Conservation (phyloP, 2,888 invertebrate species). For the Catocala fraxini region DNA sequence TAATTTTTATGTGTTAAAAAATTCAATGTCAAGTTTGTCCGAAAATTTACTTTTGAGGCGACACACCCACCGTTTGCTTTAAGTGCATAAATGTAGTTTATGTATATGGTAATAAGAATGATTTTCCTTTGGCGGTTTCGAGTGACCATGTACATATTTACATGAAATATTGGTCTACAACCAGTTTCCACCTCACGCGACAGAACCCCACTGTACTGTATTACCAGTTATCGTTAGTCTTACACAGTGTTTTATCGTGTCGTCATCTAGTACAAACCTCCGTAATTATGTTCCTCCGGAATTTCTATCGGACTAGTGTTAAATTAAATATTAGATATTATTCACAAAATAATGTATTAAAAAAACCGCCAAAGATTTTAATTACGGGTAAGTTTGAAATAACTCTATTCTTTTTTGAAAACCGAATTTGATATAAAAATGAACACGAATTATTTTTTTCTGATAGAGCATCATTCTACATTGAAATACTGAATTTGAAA, state of each 20-base stretch:
- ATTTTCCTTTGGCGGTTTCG: slow-evolving; percentile 40
- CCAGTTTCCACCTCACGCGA: slow-evolving; percentile 69
- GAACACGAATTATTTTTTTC: too few species aligned
- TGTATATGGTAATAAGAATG: slow-evolving; percentile 48
- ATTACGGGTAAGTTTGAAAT: slow-evolving; percentile 84
- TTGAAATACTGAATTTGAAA: neutral
- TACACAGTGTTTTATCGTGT: slow-evolving; percentile 70
- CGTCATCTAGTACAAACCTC: slow-evolving; percentile 32
- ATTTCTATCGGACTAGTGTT: slow-evolving; percentile 61
- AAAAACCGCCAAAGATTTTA: slow-evolving; percentile 84
- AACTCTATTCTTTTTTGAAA: too few species aligned
- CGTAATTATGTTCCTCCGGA: slow-evolving; percentile 68
- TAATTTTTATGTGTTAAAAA: slow-evolving; percentile 24
- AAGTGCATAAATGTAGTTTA: slow-evolving; percentile 30
- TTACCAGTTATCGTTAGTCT: slow-evolving; percentile 68
- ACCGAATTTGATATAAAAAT: neutral
- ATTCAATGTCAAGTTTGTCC: slow-evolving; percentile 44
- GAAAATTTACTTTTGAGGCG: slow-evolving; percentile 31
- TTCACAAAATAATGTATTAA: slow-evolving; percentile 58
- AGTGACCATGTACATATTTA: slow-evolving; percentile 23
- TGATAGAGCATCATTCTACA: too few species aligned
- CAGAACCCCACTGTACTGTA: slow-evolving; percentile 44
- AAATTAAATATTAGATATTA: slow-evolving; percentile 67
- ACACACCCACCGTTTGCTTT: slow-evolving; percentile 65
- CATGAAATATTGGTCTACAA: slow-evolving; percentile 54